Evolutionary conservation across 2,888 invertebrate genomes (phyloP).

Genomic region (Myathropa florea): DNA sequence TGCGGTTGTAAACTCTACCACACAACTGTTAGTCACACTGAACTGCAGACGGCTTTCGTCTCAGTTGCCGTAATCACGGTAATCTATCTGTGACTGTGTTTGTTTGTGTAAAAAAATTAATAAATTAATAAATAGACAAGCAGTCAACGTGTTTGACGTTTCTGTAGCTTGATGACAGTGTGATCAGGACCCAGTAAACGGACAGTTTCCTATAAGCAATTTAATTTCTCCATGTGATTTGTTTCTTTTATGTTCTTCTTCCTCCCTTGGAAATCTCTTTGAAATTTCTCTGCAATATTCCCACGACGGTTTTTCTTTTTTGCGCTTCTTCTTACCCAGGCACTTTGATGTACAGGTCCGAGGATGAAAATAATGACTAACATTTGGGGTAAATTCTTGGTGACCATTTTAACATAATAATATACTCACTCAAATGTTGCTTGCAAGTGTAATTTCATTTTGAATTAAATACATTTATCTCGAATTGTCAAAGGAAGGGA

Average conservation of each 20-base stretch:
- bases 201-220: background rate
- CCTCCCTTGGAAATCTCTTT: background rate
- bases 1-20: background rate
- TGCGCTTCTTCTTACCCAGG: background rate
- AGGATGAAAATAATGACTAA: constrained; percentile 49
- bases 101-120: constrained; percentile 35
- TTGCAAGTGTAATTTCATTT: background rate
- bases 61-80: constrained; percentile 32
- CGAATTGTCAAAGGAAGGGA: no score
- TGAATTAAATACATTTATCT: background rate
- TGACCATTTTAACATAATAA: constrained; percentile 55
- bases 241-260: constrained; percentile 2
- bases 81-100: background rate
- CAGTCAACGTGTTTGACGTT: constrained; percentile 34
- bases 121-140: constrained; percentile 42
- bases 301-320: constrained; percentile 50
- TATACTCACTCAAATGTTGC: constrained; percentile 50
- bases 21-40: constrained; percentile 2
- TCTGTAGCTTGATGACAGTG: constrained; percentile 4
- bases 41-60: background rate
- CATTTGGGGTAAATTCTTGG: constrained; percentile 30
- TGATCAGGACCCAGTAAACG: constrained; percentile 12
- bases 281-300: constrained; percentile 52
- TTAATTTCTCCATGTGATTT: constrained; percentile 11
- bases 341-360: constrained; percentile 1